Evolutionary conservation across 2,113 vertebrate genomes (phyloP).

Genomic region (Anguilla rostrata): DNA sequence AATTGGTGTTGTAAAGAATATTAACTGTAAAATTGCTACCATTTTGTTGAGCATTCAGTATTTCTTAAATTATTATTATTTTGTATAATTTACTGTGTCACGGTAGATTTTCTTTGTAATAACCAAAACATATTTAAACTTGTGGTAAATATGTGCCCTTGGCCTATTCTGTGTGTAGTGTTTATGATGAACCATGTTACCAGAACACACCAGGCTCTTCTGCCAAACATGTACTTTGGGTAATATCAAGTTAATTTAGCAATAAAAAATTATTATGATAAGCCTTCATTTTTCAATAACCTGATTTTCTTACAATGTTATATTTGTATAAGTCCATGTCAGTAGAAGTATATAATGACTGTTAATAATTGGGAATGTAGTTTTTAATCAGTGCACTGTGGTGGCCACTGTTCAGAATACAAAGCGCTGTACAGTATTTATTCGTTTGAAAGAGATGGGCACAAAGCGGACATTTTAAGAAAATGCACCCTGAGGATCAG

Average conservation of each 20-base stretch:
- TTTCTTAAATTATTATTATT: too few species aligned
- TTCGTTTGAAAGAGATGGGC: conserved; percentile 18
- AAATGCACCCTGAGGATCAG: conserved; percentile 11
- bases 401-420: background rate
- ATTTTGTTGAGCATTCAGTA: too few species aligned
- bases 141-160: background rate
- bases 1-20: background rate
- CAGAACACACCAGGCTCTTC: background rate
- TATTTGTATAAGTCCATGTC: background rate
- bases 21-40: too few species aligned
- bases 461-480: conserved; percentile 30
- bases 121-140: background rate
- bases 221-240: background rate
- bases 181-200: background rate
- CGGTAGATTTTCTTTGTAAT: background rate
- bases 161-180: background rate
- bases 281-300: too few species aligned
- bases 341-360: background rate
- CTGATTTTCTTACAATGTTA: background rate
- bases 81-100: too few species aligned
- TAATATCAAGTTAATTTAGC: background rate
- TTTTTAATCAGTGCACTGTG: background rate
- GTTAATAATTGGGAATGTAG: background rate
- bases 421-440: background rate
- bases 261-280: background rate